These are phyloP conservation scores for Cheilosia variabilis DNA, from an alignment of 2,888 invertebrate species.

Conservation along the genomic window DNA sequence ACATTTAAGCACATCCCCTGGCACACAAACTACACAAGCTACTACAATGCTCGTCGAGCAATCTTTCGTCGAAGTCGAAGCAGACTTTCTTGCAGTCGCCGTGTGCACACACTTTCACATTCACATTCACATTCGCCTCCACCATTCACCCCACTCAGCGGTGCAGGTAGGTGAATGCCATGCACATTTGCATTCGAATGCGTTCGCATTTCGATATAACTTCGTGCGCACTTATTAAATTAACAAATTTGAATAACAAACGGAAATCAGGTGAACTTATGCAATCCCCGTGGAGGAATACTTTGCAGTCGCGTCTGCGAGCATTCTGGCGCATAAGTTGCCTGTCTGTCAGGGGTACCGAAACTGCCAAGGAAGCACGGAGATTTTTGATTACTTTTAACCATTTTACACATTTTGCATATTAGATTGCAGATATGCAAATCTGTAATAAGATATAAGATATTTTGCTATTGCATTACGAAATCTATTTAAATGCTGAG, in stretches of 20 bases:
- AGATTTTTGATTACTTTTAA: conserved; percentile 40
- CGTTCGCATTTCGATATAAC: conserved; percentile 48
- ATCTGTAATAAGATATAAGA: conserved; percentile 43
- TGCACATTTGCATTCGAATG: conserved; percentile 28
- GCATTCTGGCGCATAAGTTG: conserved; percentile 18
- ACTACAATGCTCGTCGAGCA: conserved; percentile 48
- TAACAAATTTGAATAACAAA: conserved; percentile 72
- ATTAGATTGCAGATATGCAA: conserved; percentile 47
- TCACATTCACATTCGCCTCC: too few relatives aligned
- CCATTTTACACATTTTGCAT: conserved; percentile 35
- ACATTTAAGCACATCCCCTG: conserved; percentile 49
- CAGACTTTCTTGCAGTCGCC: conserved; percentile 10
- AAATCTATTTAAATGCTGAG: conserved; percentile 25
- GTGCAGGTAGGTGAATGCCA: conserved; percentile 19
- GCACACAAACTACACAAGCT: neutral
- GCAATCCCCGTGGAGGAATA: conserved; percentile 12
- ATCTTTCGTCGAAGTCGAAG: conserved; percentile 19
- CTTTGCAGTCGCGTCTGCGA: neutral
- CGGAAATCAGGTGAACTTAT: conserved; percentile 64
- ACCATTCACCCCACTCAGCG: too few relatives aligned
- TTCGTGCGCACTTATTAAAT: conserved; percentile 65
- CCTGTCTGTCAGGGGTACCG: neutral
- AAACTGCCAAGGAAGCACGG: neutral
- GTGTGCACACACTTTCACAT: neutral
- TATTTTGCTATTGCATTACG: neutral